Evolutionary conservation across 1,140 invertebrate genomes (phyloP).

Genomic region (Drosophila bocki): DNA sequence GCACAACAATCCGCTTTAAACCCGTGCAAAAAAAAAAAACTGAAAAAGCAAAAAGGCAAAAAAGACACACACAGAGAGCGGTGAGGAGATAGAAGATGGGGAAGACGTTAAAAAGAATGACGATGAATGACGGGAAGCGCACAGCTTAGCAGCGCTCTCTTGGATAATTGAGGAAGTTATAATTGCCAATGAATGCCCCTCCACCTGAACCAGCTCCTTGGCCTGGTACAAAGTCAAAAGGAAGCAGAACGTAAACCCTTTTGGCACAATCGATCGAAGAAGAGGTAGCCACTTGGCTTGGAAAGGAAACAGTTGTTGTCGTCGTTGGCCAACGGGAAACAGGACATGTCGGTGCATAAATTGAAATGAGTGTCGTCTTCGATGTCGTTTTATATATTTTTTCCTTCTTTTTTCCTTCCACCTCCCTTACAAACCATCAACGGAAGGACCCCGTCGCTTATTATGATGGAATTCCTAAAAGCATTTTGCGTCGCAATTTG

Average conservation of each 20-base stretch:
- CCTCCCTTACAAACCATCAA: constrained; percentile 13
- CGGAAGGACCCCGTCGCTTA: constrained; percentile 61
- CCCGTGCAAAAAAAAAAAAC: constrained; percentile 39
- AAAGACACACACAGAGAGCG: constrained; percentile 11
- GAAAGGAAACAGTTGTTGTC: constrained; percentile 80
- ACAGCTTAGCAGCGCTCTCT: constrained; percentile 70
- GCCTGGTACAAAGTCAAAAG: constrained; percentile 19
- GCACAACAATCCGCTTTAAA: constrained; percentile 68
- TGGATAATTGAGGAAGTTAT: constrained; percentile 85
- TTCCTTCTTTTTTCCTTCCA: neutral
- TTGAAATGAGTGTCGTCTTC: constrained; percentile 60
- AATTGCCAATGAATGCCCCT: constrained; percentile 82
- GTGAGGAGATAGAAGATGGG: constrained; percentile 11
- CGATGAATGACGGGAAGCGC: constrained; percentile 83
- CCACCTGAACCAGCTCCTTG: constrained; percentile 31
- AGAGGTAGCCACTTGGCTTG: constrained; percentile 40
- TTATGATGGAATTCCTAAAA: constrained; percentile 51
- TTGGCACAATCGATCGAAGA: constrained; percentile 55
- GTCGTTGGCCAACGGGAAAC: constrained; percentile 67
- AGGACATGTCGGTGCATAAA: constrained; percentile 81
- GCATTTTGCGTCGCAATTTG: constrained; percentile 54
- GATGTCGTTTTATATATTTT: too few relatives aligned
- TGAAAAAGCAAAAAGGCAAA: constrained; percentile 17
- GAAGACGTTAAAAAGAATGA: constrained; percentile 82
- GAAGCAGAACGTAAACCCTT: constrained; percentile 64